Percentiles rank a stretch among this genome's conserved stretches.
phyloP scores from a whole-genome alignment of 2,888 invertebrate species.

The Mesorhabditis spiculigera region DNA sequence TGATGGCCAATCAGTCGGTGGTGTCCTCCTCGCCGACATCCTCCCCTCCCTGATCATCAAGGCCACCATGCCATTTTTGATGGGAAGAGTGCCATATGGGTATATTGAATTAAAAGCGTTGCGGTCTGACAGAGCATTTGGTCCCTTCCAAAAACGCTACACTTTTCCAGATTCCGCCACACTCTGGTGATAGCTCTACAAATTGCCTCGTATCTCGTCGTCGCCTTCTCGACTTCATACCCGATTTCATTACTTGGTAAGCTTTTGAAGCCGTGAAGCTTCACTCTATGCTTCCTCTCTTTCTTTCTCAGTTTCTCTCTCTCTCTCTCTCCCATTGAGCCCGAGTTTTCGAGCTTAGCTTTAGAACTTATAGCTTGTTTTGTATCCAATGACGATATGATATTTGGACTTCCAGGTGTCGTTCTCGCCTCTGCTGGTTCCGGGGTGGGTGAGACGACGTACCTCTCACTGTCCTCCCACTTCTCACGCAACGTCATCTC shows the following conservation, averaged over 20 bases:
- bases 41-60: slow-evolving; percentile 73
- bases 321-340: too few relatives aligned
- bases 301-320: too few relatives aligned
- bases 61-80: slow-evolving; percentile 70
- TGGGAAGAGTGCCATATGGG: slow-evolving; percentile 61
- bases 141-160: not conserved
- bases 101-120: slow-evolving; percentile 22
- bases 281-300: too few relatives aligned
- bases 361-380: too few relatives aligned
- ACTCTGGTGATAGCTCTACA: slow-evolving; percentile 45
- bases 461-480: slow-evolving; percentile 72
- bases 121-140: not conserved
- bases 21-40: slow-evolving; percentile 76
- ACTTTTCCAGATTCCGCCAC: slow-evolving; percentile 44
- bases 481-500: slow-evolving; percentile 74
- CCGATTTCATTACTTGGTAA: slow-evolving; percentile 42
- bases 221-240: slow-evolving; percentile 47
- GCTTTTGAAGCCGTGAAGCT: not conserved
- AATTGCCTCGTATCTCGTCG: slow-evolving; percentile 49
- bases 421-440: slow-evolving; percentile 73
- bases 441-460: slow-evolving; percentile 78
- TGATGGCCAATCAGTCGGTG: slow-evolving; percentile 55
- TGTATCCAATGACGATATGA: too few relatives aligned
- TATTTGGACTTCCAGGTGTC: slow-evolving; percentile 65
- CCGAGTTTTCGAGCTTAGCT: too few relatives aligned